Percentiles rank a stretch among this genome's conserved stretches.
Conservation (phyloP, 1,140 invertebrate genomes). For the Eriocheir sinensis region DNA sequence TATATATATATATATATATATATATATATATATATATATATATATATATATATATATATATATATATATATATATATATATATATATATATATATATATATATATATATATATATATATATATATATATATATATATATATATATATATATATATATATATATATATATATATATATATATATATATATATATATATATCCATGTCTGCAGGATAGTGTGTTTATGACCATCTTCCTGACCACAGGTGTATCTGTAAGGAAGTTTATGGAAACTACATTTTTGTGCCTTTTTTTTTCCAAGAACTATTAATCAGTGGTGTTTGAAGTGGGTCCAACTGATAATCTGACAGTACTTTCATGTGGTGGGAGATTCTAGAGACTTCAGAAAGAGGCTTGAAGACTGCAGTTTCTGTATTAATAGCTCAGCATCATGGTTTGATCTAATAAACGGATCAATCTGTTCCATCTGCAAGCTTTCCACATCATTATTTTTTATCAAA, state of each 20-base stretch:
- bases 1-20: too few relatives aligned
- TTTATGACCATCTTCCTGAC: background rate
- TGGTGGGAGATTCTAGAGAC: background rate
- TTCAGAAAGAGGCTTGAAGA: background rate
- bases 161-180: background rate
- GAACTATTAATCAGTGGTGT: background rate
- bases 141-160: background rate
- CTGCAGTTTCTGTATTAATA: background rate
- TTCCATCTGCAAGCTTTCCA: background rate
- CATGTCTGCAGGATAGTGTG: background rate
- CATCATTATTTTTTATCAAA: background rate
- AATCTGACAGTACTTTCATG: background rate
- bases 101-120: background rate
- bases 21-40: background rate
- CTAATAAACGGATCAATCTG: background rate
- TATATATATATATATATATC: conserved; percentile 37
- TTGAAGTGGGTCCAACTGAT: background rate
- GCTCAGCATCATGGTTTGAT: background rate
- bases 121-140: background rate
- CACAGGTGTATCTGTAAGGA: background rate
- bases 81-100: background rate
- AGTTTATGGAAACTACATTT: background rate
- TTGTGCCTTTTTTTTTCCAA: background rate
- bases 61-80: background rate
- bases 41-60: background rate